Evolutionary conservation across 2,888 invertebrate genomes (phyloP), one percentile per base, ranked within the genome.

Genomic region (Leucozona laternaria): DNA sequence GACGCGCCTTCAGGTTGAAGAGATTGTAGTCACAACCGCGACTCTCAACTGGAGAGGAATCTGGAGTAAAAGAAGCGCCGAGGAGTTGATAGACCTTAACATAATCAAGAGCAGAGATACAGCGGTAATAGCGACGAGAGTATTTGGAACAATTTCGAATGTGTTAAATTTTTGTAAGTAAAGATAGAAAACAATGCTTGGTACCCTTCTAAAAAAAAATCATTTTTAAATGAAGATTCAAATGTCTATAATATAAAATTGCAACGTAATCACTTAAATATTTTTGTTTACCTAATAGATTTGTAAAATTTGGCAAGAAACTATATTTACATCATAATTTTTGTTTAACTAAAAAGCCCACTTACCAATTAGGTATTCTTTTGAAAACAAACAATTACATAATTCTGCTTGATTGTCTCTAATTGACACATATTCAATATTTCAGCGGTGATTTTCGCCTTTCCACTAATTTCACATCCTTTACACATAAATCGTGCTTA

Each of bases 401-500:
- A 40, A 20, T 13, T 28, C n/a, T 40, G 7, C 37, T 5, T 20
- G 79, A 79, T 76, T 79, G 75, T 72, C 72, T 15, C 11, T 64
- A 43, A 25, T 31, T 28, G 8, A 28, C 7, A 4, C 0, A 15
- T 48, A 17, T 31, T 80, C 62, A 85, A 58, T 82, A 57, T 60
- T 73, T 82, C 13, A 78, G 37, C 2, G 73, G 8, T n/a, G 77
- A 80, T 34, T 88, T 88, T 15, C 90, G 88, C 25, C 90, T 89
- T 76, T 92, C 96, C 11, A 96, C 96, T 89, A 96, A 92, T 90
- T 96, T 96, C 8, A 96, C 95, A 89, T 96, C 96, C 89, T 96
- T 95, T 66, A 96, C 96, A 90, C 96, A 96, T 79, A 96, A 93
- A 92, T 96, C 95, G 91, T 96, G 96, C 90, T 95, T 95, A 84